Percentiles rank a stretch among this genome's conserved stretches.
Conservation (phyloP, 2,113 vertebrate species). For the Chamaetylas fuelleborni region DNA sequence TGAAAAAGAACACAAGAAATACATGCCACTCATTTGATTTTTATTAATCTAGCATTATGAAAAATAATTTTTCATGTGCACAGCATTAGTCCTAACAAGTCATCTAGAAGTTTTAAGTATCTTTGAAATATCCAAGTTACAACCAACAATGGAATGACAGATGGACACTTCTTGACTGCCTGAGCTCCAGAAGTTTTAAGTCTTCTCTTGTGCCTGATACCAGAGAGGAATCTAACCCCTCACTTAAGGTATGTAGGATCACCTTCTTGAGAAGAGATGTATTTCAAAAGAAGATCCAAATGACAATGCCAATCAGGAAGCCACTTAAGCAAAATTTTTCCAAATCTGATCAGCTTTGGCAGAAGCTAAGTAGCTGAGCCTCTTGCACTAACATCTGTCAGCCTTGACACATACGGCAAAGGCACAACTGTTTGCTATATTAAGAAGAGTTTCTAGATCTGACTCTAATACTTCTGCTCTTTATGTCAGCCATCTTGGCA, state of each 20-base stretch:
- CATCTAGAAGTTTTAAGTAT: neutral
- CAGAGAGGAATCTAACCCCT: neutral
- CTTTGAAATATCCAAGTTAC: neutral
- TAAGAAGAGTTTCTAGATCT: neutral
- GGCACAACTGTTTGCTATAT: neutral
- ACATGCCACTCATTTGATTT: neutral
- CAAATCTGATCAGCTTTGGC: neutral
- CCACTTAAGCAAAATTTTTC: neutral
- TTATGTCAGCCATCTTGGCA: neutral
- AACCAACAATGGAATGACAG: neutral
- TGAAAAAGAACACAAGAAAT: neutral
- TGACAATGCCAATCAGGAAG: neutral
- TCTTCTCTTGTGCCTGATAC: neutral
- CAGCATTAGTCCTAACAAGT: neutral
- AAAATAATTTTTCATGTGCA: neutral
- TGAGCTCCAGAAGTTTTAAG: neutral
- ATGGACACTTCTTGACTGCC: neutral
- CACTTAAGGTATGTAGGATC: rapidly evolving
- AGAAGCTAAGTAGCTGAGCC: neutral
- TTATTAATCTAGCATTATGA: neutral
- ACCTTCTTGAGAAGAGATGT: neutral
- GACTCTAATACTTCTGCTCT: neutral
- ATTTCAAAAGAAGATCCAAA: neutral
- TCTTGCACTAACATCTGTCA: neutral
- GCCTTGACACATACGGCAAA: neutral